phyloP scores from a whole-genome alignment of 2,888 invertebrate species.

The Odontocerum albicorne region DNA sequence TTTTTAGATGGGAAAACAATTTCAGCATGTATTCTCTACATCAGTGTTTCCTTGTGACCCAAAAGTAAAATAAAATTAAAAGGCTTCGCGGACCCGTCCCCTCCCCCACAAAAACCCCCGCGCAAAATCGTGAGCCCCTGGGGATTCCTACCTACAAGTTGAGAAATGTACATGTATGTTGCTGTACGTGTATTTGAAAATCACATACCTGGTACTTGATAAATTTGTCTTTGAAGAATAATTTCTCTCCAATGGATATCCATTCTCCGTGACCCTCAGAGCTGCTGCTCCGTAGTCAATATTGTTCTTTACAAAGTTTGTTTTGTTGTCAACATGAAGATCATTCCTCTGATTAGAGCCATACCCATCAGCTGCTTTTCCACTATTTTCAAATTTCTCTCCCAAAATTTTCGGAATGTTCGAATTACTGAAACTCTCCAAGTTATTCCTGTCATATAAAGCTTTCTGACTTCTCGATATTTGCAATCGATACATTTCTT shows the following conservation, averaged over 20 bases:
- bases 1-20: too few relatives aligned
- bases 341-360: slow-evolving; percentile 8
- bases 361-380: slow-evolving; percentile 1
- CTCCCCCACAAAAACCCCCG: too few relatives aligned
- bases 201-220: slow-evolving; percentile 14
- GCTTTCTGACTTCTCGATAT: slow-evolving; percentile 57
- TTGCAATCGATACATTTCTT: slow-evolving; percentile 57
- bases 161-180: too few relatives aligned
- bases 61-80: too few relatives aligned
- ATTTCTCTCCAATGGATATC: slow-evolving; percentile 53
- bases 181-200: too few relatives aligned
- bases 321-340: slow-evolving; percentile 3
- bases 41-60: too few relatives aligned
- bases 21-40: too few relatives aligned
- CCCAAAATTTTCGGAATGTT: slow-evolving; percentile 31
- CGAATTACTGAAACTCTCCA: slow-evolving; percentile 42
- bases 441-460: slow-evolving; percentile 53
- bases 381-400: slow-evolving; percentile 27
- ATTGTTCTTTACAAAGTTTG: slow-evolving; percentile 21
- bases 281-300: slow-evolving; percentile 38
- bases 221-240: slow-evolving; percentile 45
- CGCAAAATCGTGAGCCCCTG: too few relatives aligned
- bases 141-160: too few relatives aligned
- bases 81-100: too few relatives aligned
- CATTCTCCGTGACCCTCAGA: slow-evolving; percentile 47